Evolutionary conservation across 2,888 invertebrate genomes (phyloP).

Genomic region (Cancer borealis): DNA sequence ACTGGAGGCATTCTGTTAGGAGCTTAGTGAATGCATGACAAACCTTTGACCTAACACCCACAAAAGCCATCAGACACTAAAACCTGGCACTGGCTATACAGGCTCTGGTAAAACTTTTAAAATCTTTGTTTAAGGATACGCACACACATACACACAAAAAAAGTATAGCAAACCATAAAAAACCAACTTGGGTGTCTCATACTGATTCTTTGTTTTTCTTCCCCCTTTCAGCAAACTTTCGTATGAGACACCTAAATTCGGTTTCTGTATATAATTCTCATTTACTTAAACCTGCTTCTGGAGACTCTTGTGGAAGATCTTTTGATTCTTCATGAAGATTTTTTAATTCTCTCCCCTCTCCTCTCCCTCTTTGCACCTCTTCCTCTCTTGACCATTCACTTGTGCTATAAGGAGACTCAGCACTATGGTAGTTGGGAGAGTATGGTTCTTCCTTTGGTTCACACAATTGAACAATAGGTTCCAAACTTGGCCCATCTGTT

Average conservation of each 20-base stretch:
- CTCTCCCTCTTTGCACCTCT: constrained; percentile 25
- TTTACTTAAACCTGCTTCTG: constrained; percentile 61
- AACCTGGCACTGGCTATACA: background rate
- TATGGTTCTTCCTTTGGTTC: constrained; percentile 75
- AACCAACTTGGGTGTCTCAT: constrained; percentile 54
- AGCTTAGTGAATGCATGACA: background rate
- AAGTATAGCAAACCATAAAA: constrained; percentile 23
- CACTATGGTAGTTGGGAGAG: constrained; percentile 60
- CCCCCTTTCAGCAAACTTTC: background rate
- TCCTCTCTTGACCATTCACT: constrained; percentile 65
- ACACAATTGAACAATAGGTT: constrained; percentile 70
- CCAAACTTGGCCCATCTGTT: constrained; percentile 57
- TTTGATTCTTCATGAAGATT: constrained; percentile 68
- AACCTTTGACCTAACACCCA: constrained; percentile 28
- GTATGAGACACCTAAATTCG: constrained; percentile 16
- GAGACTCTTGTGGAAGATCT: constrained; percentile 70
- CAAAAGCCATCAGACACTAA: background rate
- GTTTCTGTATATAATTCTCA: constrained; percentile 7
- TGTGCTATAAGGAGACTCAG: constrained; percentile 61
- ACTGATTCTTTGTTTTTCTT: constrained; percentile 41
- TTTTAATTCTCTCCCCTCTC: constrained; percentile 35
- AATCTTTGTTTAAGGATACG: background rate
- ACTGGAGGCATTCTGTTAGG: background rate
- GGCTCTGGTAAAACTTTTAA: background rate
- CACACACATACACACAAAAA: background rate